phyloP scores from a whole-genome alignment of 2,113 vertebrate species.

The Balaenoptera acutorostrata region DNA sequence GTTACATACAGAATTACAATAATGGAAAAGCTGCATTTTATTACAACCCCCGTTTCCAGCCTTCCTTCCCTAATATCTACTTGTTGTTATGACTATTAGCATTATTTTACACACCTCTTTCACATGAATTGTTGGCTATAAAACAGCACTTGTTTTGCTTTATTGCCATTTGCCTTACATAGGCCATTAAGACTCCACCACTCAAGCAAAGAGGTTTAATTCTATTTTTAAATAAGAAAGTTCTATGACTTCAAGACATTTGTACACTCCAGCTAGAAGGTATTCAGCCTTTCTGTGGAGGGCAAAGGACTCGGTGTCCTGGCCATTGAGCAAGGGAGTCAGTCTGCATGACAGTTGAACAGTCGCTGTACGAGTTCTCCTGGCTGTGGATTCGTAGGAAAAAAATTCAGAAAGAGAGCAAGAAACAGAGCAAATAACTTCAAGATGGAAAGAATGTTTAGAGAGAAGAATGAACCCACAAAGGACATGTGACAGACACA shows the following conservation, averaged over 20 bases:
- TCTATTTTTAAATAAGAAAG: conserved; percentile 56
- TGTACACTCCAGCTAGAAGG: neutral
- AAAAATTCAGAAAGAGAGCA: neutral
- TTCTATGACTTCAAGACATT: neutral
- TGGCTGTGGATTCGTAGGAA: neutral
- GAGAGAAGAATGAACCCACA: neutral
- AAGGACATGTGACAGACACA: neutral
- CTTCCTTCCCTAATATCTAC: neutral
- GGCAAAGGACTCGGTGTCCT: neutral
- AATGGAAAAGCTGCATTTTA: neutral
- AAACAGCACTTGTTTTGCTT: conserved; percentile 29
- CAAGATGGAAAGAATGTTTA: neutral
- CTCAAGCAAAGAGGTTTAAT: conserved; percentile 15
- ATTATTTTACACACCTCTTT: neutral
- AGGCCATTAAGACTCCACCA: conserved; percentile 45
- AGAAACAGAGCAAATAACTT: neutral
- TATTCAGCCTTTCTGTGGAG: neutral
- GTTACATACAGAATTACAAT: neutral
- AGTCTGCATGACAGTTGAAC: neutral
- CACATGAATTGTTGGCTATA: neutral
- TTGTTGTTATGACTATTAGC: conserved; percentile 14
- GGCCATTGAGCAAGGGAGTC: neutral
- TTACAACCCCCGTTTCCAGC: neutral
- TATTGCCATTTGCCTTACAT: conserved; percentile 27
- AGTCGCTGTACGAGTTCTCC: neutral